Evolutionary conservation across 1,140 invertebrate species (phyloP).

Genomic region (Trichonephila clavipes): DNA sequence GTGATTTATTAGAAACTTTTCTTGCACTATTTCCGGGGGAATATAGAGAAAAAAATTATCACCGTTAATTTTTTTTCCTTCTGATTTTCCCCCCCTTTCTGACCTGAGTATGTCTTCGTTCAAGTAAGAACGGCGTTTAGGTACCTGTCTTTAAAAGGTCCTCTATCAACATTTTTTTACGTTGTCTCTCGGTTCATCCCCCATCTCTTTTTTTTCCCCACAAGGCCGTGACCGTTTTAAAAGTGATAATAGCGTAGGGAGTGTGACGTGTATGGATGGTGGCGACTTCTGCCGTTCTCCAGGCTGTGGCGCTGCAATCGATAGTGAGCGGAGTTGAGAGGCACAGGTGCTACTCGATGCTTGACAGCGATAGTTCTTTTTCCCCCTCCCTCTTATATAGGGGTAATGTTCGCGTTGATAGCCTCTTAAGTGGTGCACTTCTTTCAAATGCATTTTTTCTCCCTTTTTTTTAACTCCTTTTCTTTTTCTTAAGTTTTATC

Average conservation of each 20-base stretch:
- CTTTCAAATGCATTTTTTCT: conserved; percentile 74
- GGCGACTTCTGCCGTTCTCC: conserved; percentile 71
- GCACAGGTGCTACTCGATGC: conserved; percentile 76
- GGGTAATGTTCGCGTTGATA: conserved; percentile 76
- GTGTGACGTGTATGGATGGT: conserved; percentile 75
- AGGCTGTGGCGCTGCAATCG: conserved; percentile 72
- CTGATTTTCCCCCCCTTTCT: conserved; percentile 43
- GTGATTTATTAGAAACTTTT: conserved; percentile 77
- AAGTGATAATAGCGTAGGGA: conserved; percentile 75
- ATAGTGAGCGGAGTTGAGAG: conserved; percentile 68
- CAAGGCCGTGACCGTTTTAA: conserved; percentile 74
- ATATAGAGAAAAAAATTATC: conserved; percentile 64
- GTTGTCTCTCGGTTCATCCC: conserved; percentile 55
- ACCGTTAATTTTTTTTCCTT: conserved; percentile 73
- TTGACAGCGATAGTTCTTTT: conserved; percentile 76
- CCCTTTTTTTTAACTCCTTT: conserved; percentile 69
- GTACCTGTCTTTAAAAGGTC: conserved; percentile 76
- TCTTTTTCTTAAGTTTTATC: conserved; percentile 59
- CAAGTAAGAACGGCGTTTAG: conserved; percentile 66
- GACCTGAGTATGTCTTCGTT: conserved; percentile 54
- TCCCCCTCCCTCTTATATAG: conserved; percentile 60
- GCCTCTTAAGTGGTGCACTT: conserved; percentile 74
- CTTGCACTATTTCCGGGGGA: conserved; percentile 72
- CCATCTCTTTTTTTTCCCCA: conserved; percentile 43
- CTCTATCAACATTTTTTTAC: conserved; percentile 76